Evolutionary conservation across 2,888 invertebrate species (phyloP), one percentile per base, ranked within the genome.

Genomic region (Lepidochitona cinerea): DNA sequence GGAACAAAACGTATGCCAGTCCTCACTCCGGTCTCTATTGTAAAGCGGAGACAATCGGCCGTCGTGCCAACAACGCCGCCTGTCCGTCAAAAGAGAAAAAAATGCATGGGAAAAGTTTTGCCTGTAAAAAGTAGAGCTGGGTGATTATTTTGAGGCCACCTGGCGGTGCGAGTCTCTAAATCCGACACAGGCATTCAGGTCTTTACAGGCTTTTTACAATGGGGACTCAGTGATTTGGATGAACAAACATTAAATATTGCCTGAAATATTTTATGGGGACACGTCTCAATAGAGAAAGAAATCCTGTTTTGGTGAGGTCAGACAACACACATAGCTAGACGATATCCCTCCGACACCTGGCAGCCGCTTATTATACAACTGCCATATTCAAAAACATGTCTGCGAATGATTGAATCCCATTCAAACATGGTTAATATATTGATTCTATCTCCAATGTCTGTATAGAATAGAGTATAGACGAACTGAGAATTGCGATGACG

Each of bases 1-100:
- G 5, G 59, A 59, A 59, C 59, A 59, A 59, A 59, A 59, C 32
- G 59, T 59, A 59, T 59, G 59, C 29, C 23, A 26, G 59, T 59
- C 18, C 29, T 59, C 59, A 59, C 59, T 23, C 29, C 23, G 59
- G 18, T 26, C 29, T 59, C 59, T 59, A 29, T 59, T 59, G 59
- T 59, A 29, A 23, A 2, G 29, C 18, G 59, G 23, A 59, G 59
- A 59, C 59, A 59, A 59, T 29, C 26, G 59, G 29, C 59, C 59
- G 26, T 26, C 59, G 26, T 29, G 59, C 32, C 32, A 14, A 49
- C 49, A 49, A 49, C 23, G 23, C 18, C 3, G 49, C 49, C 7
- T 4, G 26, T 26, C 59, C 59, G 7, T 59, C 59, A 29, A 59
- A 59, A 23, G 26, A 18, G 32, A 29, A 59, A 59, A 59, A 59